A percentile compares a stretch with the other conserved stretches of the same genome.
Conservation (phyloP, 1,140 invertebrate genomes). For the Pseudomyrmex dendroicus region DNA sequence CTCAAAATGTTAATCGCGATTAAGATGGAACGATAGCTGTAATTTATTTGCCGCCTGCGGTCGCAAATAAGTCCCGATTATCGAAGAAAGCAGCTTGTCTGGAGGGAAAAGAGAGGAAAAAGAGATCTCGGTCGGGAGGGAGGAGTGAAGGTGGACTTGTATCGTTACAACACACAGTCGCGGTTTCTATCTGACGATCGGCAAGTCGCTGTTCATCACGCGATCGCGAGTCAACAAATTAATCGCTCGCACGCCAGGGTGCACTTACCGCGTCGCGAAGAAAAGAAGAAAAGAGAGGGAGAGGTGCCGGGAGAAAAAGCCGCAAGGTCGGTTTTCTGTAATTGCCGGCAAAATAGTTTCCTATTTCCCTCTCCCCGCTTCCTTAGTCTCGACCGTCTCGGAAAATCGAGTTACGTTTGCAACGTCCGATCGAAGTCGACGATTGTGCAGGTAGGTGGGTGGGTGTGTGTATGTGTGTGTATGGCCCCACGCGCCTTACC, state of each 20-base stretch:
- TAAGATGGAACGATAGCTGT: not conserved
- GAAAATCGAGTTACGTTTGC: slow-evolving; percentile 55
- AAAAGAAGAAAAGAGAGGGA: slow-evolving; percentile 9
- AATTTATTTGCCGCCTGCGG: not conserved
- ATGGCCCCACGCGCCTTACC: slow-evolving; percentile 41
- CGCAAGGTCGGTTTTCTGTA: slow-evolving; percentile 56
- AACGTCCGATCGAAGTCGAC: slow-evolving; percentile 49
- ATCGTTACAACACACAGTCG: not conserved
- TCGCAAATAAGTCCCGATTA: not conserved
- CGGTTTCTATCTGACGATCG: slow-evolving; percentile 16
- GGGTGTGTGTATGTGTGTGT: not conserved
- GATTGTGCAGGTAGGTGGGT: slow-evolving; percentile 27
- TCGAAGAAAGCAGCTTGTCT: not conserved
- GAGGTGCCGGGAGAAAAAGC: slow-evolving; percentile 22
- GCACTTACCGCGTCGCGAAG: not conserved
- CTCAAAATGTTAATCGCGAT: not conserved
- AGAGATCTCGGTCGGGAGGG: not conserved
- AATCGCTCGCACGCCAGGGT: slow-evolving; percentile 37
- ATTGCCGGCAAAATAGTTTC: slow-evolving; percentile 51
- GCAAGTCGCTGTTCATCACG: slow-evolving; percentile 40
- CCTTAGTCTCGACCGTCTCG: slow-evolving; percentile 9
- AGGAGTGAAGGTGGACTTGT: not conserved
- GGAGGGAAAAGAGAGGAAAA: not conserved
- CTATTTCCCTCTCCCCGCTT: slow-evolving; percentile 18
- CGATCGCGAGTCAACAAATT: slow-evolving; percentile 58